These are phyloP conservation scores for Fratercula arctica DNA, from an alignment of 2,797 vertebrate species.

Conservation along the genomic window DNA sequence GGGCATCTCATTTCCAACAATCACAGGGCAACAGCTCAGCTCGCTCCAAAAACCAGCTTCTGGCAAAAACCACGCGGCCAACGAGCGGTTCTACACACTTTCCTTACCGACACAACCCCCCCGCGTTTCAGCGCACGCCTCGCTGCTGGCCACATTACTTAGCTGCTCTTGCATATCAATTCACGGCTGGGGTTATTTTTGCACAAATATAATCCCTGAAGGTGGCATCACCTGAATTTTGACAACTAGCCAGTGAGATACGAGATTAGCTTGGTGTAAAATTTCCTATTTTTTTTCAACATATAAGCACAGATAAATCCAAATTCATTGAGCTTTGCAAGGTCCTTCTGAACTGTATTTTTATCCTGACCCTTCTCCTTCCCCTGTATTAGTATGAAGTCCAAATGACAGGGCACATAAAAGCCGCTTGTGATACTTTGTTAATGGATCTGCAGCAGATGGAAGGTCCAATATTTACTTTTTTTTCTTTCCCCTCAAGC, in stretches of 20 bases:
- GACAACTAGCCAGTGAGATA: background rate
- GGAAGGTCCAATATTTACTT: background rate
- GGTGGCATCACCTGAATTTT: background rate
- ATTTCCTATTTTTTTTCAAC: background rate
- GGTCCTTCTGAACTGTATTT: background rate
- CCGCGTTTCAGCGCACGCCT: rapidly evolving
- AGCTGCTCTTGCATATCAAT: rapidly evolving
- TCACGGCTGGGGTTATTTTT: background rate
- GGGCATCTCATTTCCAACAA: rapidly evolving
- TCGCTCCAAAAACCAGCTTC: background rate
- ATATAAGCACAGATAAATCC: background rate
- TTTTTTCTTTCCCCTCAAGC: background rate
- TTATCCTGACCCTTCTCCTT: background rate
- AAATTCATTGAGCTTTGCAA: background rate
- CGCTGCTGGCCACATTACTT: background rate
- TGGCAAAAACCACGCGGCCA: rapidly evolving
- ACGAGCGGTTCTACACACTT: rapidly evolving
- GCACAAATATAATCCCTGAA: background rate
- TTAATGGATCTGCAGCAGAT: background rate
- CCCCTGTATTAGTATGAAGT: background rate
- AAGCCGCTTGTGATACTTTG: background rate
- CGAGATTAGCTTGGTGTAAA: background rate
- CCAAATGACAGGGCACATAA: background rate
- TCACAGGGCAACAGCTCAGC: rapidly evolving
- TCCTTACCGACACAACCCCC: rapidly evolving